These are phyloP conservation scores for Cheilosia vernalis DNA, from an alignment of 2,888 invertebrate genomes.

Conservation along the genomic window DNA sequence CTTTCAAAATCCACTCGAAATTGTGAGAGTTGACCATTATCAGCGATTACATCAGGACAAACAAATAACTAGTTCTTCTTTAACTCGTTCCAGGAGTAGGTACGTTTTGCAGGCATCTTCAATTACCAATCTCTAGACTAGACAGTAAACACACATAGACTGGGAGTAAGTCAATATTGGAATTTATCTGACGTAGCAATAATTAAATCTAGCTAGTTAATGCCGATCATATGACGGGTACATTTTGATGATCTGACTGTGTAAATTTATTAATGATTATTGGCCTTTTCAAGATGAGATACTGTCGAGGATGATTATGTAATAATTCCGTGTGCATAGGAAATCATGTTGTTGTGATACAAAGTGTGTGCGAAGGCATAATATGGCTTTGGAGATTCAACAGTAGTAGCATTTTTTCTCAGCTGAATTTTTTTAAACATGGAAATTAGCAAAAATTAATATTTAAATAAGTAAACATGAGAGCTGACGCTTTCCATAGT, in stretches of 20 bases:
- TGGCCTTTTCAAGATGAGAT: neutral
- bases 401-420: too few species aligned
- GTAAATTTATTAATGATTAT: neutral
- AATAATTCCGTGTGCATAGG: neutral
- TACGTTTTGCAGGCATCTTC: constrained; percentile 23
- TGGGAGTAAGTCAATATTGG: neutral
- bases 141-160: neutral
- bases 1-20: constrained; percentile 40
- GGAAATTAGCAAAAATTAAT: too few species aligned
- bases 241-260: neutral
- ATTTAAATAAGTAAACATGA: too few species aligned
- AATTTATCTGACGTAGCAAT: neutral
- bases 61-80: constrained; percentile 43
- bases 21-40: too few species aligned
- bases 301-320: too few species aligned
- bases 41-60: too few species aligned
- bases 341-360: neutral
- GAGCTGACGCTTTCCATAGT: too few species aligned
- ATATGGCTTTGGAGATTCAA: too few species aligned
- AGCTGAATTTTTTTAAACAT: too few species aligned
- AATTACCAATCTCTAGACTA: neutral
- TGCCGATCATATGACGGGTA: neutral
- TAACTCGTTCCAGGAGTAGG: constrained; percentile 12
- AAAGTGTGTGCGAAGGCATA: neutral
- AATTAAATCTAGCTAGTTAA: constrained; percentile 17